Percentiles rank a stretch among this genome's conserved stretches.
Evolutionary conservation across 2,113 vertebrate species (phyloP).

Genomic region (Jaculus jaculus): DNA sequence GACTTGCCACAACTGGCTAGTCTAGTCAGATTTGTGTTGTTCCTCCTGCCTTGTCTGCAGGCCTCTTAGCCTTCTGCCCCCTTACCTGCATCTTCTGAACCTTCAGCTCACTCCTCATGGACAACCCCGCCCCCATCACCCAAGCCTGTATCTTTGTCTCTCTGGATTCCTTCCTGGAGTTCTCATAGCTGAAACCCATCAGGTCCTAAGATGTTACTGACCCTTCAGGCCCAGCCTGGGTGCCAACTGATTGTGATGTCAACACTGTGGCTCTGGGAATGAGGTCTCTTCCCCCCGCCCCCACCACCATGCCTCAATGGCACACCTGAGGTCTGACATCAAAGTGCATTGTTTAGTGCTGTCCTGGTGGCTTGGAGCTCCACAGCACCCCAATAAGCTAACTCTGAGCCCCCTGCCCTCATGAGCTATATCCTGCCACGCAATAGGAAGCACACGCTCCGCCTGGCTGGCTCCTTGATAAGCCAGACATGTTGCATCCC

Average conservation of each 20-base stretch:
- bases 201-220: not conserved
- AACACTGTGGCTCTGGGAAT: not conserved
- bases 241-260: not conserved
- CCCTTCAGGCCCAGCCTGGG: not conserved
- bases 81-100: not conserved
- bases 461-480: rapidly evolving
- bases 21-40: no score
- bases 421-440: not conserved
- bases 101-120: not conserved
- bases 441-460: not conserved
- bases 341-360: no score
- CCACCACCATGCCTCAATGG: no score
- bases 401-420: not conserved
- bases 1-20: no score
- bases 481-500: not conserved
- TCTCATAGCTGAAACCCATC: not conserved
- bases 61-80: no score
- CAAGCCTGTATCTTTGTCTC: not conserved
- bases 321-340: not conserved
- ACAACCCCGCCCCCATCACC: not conserved
- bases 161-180: rapidly evolving
- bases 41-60: no score
- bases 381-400: no score
- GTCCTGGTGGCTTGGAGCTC: no score
- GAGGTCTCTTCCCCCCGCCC: not conserved